A percentile compares a stretch with the other conserved stretches of the same genome.
phyloP scores from a whole-genome alignment of 2,113 vertebrate genomes.

The Brachyhypopomus gauderio region DNA sequence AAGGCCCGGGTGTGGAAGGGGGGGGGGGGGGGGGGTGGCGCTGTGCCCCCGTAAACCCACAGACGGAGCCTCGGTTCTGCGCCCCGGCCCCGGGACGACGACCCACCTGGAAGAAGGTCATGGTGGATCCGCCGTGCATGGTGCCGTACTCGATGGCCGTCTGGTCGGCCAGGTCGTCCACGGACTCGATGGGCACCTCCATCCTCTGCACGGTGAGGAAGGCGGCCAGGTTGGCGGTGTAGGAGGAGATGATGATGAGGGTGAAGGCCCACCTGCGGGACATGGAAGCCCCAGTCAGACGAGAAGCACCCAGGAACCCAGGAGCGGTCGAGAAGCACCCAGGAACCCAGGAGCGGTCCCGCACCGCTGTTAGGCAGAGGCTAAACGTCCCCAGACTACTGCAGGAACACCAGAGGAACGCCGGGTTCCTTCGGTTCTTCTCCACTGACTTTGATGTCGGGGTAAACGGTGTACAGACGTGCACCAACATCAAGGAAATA shows the following conservation, averaged over 20 bases:
- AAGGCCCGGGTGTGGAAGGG: conserved; percentile 52
- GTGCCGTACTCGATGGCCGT: conserved; percentile 96
- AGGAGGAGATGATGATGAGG: conserved; percentile 98
- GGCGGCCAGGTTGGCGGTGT: conserved; percentile 95
- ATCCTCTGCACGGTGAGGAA: conserved; percentile 96
- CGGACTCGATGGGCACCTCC: conserved; percentile 96
- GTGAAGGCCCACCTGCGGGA: conserved; percentile 94
- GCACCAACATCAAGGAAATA: conserved; percentile 33
- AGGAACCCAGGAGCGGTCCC: too few species aligned
- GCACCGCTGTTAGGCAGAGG: too few species aligned
- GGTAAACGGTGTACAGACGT: conserved; percentile 23
- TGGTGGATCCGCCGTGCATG: conserved; percentile 96
- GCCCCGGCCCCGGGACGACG: conserved; percentile 11
- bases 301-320: conserved; percentile 7
- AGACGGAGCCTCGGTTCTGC: conserved; percentile 58
- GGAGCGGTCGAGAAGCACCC: too few species aligned
- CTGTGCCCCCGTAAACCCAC: conserved; percentile 56
- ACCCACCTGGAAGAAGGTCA: conserved; percentile 98
- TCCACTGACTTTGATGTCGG: conserved; percentile 30
- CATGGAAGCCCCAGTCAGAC: too few species aligned
- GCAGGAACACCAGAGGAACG: conserved; percentile 11
- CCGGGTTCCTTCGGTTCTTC: conserved; percentile 37
- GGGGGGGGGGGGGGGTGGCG: conserved; percentile 52
- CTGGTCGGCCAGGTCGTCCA: conserved; percentile 97
- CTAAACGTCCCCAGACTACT: conserved; percentile 21